Evolutionary conservation across 1,140 invertebrate species (phyloP).

Genomic region (Pseudomyrmex sp.): DNA sequence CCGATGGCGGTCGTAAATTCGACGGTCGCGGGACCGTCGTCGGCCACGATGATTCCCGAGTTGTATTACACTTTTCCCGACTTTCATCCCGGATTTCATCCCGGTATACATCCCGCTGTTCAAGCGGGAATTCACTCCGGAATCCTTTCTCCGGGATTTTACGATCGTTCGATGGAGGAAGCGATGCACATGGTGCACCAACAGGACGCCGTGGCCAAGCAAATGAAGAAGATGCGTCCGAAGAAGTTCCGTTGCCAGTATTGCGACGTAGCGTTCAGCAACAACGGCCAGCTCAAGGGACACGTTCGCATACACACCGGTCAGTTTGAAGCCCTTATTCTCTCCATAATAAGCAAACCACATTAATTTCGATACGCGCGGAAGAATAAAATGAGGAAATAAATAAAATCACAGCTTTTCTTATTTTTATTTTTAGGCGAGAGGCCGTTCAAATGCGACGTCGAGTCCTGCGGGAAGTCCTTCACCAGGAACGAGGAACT

Average conservation of each 20-base stretch:
- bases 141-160: slow-evolving; percentile 45
- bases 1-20: slow-evolving; percentile 16
- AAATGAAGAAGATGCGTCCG: slow-evolving; percentile 90
- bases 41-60: background rate
- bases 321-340: slow-evolving; percentile 76
- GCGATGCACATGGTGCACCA: slow-evolving; percentile 77
- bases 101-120: slow-evolving; percentile 32
- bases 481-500: slow-evolving; percentile 97
- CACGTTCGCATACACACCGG: slow-evolving; percentile 97
- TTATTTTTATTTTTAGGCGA: slow-evolving; percentile 87
- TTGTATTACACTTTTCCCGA: slow-evolving; percentile 11
- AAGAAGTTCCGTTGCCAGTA: slow-evolving; percentile 96
- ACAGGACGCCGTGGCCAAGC: slow-evolving; percentile 78
- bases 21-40: background rate
- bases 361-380: too few species aligned
- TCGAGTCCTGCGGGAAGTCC: slow-evolving; percentile 93
- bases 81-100: slow-evolving; percentile 39
- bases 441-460: slow-evolving; percentile 94
- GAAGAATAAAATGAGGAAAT: too few species aligned
- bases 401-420: slow-evolving; percentile 49
- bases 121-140: slow-evolving; percentile 20
- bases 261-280: slow-evolving; percentile 95
- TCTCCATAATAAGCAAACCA: too few species aligned
- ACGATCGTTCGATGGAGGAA: slow-evolving; percentile 63
- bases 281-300: slow-evolving; percentile 96